Evolutionary conservation across 1,140 invertebrate species (phyloP), one percentile per base, ranked within the genome.

Genomic region (Calycopis cecrops): DNA sequence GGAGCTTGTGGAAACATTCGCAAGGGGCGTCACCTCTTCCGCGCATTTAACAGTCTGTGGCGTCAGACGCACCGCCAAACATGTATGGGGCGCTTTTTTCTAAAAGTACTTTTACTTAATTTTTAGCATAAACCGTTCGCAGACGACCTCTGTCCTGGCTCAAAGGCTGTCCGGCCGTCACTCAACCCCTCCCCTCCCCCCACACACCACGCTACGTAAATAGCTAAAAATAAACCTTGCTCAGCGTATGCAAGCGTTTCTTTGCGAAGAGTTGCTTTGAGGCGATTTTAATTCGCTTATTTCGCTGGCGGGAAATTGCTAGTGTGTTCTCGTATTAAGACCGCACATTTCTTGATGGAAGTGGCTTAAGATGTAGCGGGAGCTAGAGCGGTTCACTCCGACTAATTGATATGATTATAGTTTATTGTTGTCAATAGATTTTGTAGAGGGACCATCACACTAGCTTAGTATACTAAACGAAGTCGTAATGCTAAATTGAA

Each of bases 201-300:
- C 1, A 16, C 16, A 44, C 40, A 14, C 40, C 40, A 1, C 40
- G 40, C 53, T 53, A 60, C 59, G 64, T 72, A 78, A 76, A 74
- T 67, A 76, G 67, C 66, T 73, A 76, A 76, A 81, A 79, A 77
- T 76, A 78, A 78, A 76, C 67, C 61, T 50, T 35, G 34, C 44
- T 44, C 56, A 52, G 60, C 69, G 73, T 75, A 71, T 76, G 75
- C 75, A 67, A 64, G 57, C 71, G 68, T 79, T 83, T 80, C 79
- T 83, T 83, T 83, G 69, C 74, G 60, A 68, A 55, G 66, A 69
- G 65, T 76, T 69, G 72, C 79, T 83, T 83, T 83, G 79, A 83
- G 76, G 71, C 71, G 69, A 74, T 77, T 80, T 80, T 83, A 83
- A 83, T 83, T 80, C 76, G 76, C 71, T 83, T 83, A 83, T 79